phyloP scores from a whole-genome alignment of 2,888 invertebrate genomes.

The Dendrolimus houi region DNA sequence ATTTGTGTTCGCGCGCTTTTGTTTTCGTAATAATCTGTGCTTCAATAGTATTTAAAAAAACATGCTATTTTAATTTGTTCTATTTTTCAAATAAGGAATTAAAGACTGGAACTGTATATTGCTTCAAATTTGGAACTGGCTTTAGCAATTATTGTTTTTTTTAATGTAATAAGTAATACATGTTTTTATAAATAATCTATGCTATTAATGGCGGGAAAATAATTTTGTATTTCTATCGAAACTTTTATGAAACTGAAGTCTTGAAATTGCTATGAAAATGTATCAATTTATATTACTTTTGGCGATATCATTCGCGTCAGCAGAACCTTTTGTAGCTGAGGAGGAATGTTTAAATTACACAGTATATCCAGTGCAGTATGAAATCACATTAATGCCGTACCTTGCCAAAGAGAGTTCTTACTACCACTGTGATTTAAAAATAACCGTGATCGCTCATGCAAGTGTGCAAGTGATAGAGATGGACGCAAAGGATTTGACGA shows the following conservation, averaged over 20 bases:
- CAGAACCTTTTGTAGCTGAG: slow-evolving; percentile 23
- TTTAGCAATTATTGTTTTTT: too few species aligned
- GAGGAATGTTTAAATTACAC: slow-evolving; percentile 67
- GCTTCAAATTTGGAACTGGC: too few species aligned
- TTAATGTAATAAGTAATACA: too few species aligned
- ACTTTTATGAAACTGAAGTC: not conserved
- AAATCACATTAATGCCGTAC: slow-evolving; percentile 48
- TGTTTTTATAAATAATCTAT: not conserved
- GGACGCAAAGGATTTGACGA: slow-evolving; percentile 46
- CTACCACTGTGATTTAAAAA: slow-evolving; percentile 52
- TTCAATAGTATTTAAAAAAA: too few species aligned
- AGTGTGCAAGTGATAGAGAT: slow-evolving; percentile 48
- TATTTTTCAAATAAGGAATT: too few species aligned
- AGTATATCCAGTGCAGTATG: slow-evolving; percentile 64
- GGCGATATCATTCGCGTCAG: not conserved
- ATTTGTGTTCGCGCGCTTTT: too few species aligned
- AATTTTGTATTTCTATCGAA: not conserved
- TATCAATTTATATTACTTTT: not conserved
- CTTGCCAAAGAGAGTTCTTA: slow-evolving; percentile 35
- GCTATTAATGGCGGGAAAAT: not conserved
- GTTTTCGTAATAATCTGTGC: too few species aligned
- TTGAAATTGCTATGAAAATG: slow-evolving; percentile 3
- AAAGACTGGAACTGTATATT: too few species aligned
- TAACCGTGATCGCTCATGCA: slow-evolving; percentile 55
- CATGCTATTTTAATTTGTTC: too few species aligned